These are phyloP conservation scores for Zalophus californianus DNA, from an alignment of 2,797 vertebrate genomes.

Conservation along the genomic window DNA sequence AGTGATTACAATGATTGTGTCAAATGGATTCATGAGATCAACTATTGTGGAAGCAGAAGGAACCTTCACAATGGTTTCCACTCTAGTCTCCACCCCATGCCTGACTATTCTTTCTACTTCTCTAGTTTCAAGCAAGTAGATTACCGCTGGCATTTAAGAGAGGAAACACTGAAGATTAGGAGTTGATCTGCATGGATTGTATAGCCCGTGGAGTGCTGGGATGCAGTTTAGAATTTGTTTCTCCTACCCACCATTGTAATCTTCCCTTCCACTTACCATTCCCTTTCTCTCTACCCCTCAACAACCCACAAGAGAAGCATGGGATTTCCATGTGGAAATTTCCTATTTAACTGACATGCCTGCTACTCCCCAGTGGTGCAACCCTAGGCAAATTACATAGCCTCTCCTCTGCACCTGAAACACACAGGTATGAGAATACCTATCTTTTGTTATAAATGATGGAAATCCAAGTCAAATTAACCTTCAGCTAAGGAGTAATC, in stretches of 20 bases:
- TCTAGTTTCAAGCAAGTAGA: neutral
- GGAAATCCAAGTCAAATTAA: neutral
- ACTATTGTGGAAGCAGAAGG: neutral
- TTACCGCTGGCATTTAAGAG: too few species aligned
- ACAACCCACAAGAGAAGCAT: neutral
- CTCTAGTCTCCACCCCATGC: neutral
- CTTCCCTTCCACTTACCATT: too few species aligned
- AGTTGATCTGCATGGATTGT: neutral
- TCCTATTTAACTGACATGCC: too few species aligned
- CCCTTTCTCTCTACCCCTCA: neutral
- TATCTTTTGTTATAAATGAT: neutral
- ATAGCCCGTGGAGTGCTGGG: rapidly evolving
- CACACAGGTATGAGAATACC: neutral
- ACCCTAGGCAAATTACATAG: neutral
- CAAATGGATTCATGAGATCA: neutral
- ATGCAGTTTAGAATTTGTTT: neutral
- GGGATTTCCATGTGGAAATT: too few species aligned
- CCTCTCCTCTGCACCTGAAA: neutral
- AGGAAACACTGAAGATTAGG: neutral
- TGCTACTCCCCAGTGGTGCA: neutral
- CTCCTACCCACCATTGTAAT: rapidly evolving
- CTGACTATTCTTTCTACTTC: neutral
- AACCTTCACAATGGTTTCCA: neutral
- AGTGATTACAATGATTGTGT: neutral
- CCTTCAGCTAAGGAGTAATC: too few species aligned